Conservation (phyloP, 2,113 vertebrate genomes). For the Pandion haliaetus region DNA sequence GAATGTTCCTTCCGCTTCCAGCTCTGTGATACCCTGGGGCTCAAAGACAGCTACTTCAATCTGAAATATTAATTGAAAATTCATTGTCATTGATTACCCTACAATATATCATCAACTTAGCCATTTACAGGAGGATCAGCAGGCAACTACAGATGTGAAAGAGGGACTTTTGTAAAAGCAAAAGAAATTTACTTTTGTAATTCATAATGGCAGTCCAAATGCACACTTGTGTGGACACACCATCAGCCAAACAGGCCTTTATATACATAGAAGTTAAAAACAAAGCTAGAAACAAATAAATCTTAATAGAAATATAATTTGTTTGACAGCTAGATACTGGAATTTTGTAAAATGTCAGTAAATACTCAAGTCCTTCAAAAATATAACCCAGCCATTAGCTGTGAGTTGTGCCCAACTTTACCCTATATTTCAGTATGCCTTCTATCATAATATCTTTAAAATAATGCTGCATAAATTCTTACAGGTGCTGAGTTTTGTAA, state of each 20-base stretch:
- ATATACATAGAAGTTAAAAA: neutral
- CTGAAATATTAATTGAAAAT: conserved; percentile 70
- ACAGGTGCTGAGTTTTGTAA: neutral
- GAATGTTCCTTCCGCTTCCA: conserved; percentile 83
- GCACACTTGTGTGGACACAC: neutral
- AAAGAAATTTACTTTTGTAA: neutral
- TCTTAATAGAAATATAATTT: neutral
- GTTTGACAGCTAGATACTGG: neutral
- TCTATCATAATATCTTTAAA: neutral
- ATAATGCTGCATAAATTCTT: neutral
- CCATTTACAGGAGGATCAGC: neutral
- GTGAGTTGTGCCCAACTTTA: neutral
- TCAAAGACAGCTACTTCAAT: conserved; percentile 87
- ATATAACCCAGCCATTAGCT: neutral
- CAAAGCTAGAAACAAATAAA: neutral
- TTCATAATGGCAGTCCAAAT: neutral
- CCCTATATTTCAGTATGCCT: neutral
- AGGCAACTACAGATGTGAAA: neutral
- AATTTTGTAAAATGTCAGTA: neutral
- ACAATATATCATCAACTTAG: neutral
- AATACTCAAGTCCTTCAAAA: neutral
- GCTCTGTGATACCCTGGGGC: conserved; percentile 80
- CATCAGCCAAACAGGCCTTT: neutral
- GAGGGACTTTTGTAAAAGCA: neutral
- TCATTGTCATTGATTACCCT: neutral